These are phyloP conservation scores for Drosophila macrospina DNA, from an alignment of 2,888 invertebrate species.

Conservation along the genomic window DNA sequence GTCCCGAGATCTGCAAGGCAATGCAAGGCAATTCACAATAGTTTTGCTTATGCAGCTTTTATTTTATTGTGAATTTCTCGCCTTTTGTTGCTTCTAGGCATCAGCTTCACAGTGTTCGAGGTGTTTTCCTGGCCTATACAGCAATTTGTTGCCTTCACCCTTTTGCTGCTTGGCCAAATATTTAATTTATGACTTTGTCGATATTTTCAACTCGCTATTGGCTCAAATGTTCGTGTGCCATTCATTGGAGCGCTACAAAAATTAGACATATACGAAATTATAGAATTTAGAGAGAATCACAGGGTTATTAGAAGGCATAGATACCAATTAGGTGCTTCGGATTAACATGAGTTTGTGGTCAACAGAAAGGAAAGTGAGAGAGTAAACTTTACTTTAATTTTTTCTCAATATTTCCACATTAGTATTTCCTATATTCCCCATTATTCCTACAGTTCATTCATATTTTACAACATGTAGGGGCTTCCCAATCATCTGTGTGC, in stretches of 20 bases:
- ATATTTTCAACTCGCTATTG: slow-evolving; percentile 67
- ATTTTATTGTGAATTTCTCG: slow-evolving; percentile 45
- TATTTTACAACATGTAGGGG: slow-evolving; percentile 8
- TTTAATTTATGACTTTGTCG: slow-evolving; percentile 84
- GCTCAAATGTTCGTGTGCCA: slow-evolving; percentile 73
- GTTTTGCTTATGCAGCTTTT: slow-evolving; percentile 10
- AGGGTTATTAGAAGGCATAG: not conserved
- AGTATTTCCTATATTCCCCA: not conserved
- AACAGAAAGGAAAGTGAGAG: too few relatives aligned
- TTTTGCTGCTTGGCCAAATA: slow-evolving; percentile 68
- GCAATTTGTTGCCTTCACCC: slow-evolving; percentile 64
- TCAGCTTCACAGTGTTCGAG: slow-evolving; percentile 40
- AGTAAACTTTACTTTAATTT: too few relatives aligned
- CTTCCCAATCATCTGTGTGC: not conserved
- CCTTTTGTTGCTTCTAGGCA: slow-evolving; percentile 58
- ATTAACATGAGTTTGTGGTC: too few relatives aligned
- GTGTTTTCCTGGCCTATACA: slow-evolving; percentile 66
- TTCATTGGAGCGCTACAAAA: slow-evolving; percentile 43
- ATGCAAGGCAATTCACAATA: slow-evolving; percentile 25
- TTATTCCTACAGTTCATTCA: not conserved
- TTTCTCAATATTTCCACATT: too few relatives aligned
- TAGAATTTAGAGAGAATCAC: not conserved
- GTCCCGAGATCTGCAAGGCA: slow-evolving; percentile 13
- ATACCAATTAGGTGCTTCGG: too few relatives aligned
- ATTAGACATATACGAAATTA: slow-evolving; percentile 29